Evolutionary conservation across 2,888 invertebrate genomes (phyloP).

Genomic region (Stenurella melanura): DNA sequence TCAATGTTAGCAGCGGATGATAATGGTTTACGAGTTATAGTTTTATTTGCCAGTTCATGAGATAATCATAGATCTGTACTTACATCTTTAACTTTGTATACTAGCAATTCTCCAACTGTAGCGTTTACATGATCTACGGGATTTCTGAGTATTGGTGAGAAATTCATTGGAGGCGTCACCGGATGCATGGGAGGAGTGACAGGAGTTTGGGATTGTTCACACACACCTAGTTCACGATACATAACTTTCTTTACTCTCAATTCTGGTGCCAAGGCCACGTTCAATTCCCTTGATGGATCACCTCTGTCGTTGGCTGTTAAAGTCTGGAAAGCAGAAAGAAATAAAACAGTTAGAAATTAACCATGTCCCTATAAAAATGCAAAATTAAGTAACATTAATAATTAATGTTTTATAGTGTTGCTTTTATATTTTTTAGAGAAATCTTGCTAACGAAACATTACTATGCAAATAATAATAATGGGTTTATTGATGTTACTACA

Average conservation of each 20-base stretch:
- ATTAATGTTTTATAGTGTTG: no score
- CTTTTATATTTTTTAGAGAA: background rate
- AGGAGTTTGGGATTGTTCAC: slow-evolving; percentile 75
- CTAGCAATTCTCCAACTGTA: slow-evolving; percentile 86
- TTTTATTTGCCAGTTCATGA: no score
- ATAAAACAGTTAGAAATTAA: slow-evolving; percentile 1
- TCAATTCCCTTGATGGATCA: slow-evolving; percentile 78
- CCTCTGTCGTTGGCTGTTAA: slow-evolving; percentile 76
- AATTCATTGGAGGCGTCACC: slow-evolving; percentile 76
- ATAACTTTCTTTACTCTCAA: slow-evolving; percentile 80
- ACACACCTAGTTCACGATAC: slow-evolving; percentile 82
- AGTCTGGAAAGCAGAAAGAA: slow-evolving; percentile 67
- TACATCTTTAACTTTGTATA: slow-evolving; percentile 88
- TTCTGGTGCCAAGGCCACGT: slow-evolving; percentile 79
- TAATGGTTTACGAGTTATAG: no score
- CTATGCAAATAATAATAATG: no score
- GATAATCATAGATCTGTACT: slow-evolving; percentile 58
- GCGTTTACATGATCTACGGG: slow-evolving; percentile 90
- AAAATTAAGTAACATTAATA: no score
- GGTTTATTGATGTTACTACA: no score
- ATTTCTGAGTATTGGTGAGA: slow-evolving; percentile 86
- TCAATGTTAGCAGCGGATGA: no score
- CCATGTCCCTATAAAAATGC: no score
- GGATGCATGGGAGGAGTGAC: slow-evolving; percentile 69
- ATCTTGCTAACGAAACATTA: background rate